phyloP scores from a whole-genome alignment of 2,797 vertebrate genomes.

The Ibycter americanus region DNA sequence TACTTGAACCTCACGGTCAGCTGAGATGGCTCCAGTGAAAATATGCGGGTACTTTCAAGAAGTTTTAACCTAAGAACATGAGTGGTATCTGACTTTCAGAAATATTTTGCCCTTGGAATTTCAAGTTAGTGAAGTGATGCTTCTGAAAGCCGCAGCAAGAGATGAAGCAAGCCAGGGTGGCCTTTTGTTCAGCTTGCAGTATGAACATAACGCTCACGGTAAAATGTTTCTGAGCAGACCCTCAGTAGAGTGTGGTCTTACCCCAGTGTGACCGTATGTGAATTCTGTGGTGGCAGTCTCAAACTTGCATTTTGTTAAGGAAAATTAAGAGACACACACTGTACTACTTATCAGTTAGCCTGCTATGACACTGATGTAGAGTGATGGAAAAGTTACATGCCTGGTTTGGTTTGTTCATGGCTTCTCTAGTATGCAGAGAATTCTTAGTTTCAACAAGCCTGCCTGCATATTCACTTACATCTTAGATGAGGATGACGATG shows the following conservation, averaged over 20 bases:
- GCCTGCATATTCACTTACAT: not conserved
- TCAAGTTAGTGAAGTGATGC: not conserved
- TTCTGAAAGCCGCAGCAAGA: not conserved
- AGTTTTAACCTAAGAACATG: not conserved
- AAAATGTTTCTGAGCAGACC: not conserved
- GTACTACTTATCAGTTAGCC: not conserved
- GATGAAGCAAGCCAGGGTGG: not conserved
- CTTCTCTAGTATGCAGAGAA: not conserved
- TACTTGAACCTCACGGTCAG: constrained; percentile 18
- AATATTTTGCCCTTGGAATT: not conserved
- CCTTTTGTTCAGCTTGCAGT: not conserved
- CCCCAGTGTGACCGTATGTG: not conserved
- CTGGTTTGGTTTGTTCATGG: not conserved
- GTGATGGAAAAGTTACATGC: not conserved
- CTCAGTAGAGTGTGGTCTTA: not conserved
- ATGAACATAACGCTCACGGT: not conserved
- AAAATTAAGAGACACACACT: not conserved
- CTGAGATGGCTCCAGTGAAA: constrained; percentile 31
- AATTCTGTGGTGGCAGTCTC: not conserved
- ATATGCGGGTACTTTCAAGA: not conserved
- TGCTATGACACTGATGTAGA: not conserved
- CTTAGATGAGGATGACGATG: not conserved
- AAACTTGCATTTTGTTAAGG: not conserved
- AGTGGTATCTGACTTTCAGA: not conserved
- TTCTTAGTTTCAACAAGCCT: not conserved